Evolutionary conservation across 1,140 invertebrate species (phyloP).

Genomic region (Oryctes rhinoceros): DNA sequence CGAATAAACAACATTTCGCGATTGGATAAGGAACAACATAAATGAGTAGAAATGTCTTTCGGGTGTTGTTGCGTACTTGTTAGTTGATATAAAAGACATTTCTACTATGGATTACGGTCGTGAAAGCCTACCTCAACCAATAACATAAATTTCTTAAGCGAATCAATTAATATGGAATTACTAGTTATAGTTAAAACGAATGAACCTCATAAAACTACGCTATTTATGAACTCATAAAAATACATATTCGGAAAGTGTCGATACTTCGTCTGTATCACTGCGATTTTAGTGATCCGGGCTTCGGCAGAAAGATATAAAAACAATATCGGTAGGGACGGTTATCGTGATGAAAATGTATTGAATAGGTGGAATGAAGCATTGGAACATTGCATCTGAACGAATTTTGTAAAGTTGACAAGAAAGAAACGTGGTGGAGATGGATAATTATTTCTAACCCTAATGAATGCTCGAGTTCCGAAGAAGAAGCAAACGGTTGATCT

Average conservation of each 20-base stretch:
- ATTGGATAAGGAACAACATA: not conserved
- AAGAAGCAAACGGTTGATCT: not conserved
- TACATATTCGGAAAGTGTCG: not conserved
- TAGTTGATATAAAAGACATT: no score
- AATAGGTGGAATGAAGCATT: slow-evolving; percentile 43
- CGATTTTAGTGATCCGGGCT: slow-evolving; percentile 13
- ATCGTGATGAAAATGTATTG: slow-evolving; percentile 34
- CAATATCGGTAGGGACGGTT: slow-evolving; percentile 27
- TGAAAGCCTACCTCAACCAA: no score
- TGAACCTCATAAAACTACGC: not conserved
- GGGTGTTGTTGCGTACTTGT: no score
- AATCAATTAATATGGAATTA: not conserved
- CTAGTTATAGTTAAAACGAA: not conserved
- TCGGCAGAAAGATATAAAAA: slow-evolving; percentile 4
- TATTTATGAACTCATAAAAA: not conserved
- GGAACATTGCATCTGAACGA: slow-evolving; percentile 31
- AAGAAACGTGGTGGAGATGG: not conserved
- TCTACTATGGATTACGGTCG: no score
- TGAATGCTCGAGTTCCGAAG: not conserved
- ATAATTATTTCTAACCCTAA: not conserved
- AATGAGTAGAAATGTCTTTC: no score
- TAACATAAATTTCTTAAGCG: not conserved
- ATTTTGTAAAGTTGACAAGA: slow-evolving; percentile 3
- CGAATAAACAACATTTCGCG: not conserved
- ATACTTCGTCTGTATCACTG: not conserved